Percentiles rank a stretch among this genome's conserved stretches.
Evolutionary conservation across 1,140 invertebrate species (phyloP).

Genomic region (Chlorops oryzae): DNA sequence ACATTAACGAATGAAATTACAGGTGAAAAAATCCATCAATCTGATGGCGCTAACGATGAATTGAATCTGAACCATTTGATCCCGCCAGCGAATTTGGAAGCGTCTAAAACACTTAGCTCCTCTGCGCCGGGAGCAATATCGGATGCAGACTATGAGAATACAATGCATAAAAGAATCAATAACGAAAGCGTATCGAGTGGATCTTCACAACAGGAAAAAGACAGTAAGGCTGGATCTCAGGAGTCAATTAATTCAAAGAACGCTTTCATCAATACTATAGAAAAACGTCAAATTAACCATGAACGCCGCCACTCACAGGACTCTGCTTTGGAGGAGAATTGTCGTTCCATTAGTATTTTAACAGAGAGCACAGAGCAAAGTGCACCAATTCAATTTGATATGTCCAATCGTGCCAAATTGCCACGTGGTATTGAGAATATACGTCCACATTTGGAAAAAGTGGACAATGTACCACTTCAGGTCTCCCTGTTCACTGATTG

Average conservation of each 20-base stretch:
- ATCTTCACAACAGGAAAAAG: constrained; percentile 8
- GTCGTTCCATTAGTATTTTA: constrained; percentile 72
- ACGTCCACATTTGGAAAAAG: constrained; percentile 85
- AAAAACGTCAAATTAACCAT: neutral
- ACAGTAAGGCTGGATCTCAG: constrained; percentile 3
- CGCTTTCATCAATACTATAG: neutral
- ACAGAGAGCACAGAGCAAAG: constrained; percentile 85
- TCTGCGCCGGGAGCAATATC: constrained; percentile 77
- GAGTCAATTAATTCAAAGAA: constrained; percentile 8
- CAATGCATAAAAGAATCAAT: constrained; percentile 14
- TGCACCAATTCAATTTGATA: constrained; percentile 82
- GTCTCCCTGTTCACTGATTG: constrained; percentile 97
- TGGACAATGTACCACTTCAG: constrained; percentile 94
- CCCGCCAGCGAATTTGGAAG: constrained; percentile 54
- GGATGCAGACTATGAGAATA: constrained; percentile 64
- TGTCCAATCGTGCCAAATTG: constrained; percentile 89
- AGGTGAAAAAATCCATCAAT: too few relatives aligned
- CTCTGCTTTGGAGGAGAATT: constrained; percentile 59
- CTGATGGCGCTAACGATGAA: constrained; percentile 19
- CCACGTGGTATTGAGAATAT: constrained; percentile 96
- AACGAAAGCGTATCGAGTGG: neutral
- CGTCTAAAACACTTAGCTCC: constrained; percentile 66
- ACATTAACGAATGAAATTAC: constrained; percentile 7
- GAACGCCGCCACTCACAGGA: constrained; percentile 43
- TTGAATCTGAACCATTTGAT: constrained; percentile 34